These are phyloP conservation scores for Margaritifera margaritifera DNA, from an alignment of 2,888 invertebrate species.

Conservation along the genomic window DNA sequence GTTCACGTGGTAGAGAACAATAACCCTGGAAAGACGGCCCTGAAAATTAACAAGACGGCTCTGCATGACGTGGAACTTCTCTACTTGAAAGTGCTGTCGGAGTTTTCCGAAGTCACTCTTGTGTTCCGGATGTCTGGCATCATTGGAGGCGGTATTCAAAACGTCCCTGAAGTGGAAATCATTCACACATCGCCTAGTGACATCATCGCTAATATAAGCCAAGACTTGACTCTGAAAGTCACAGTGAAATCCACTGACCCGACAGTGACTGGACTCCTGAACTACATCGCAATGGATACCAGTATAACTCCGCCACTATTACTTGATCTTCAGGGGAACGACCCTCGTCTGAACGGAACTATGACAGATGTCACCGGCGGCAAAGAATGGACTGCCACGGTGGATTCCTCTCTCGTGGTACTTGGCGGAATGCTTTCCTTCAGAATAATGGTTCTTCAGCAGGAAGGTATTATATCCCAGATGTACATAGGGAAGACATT, in stretches of 20 bases:
- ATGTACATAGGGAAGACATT: constrained; percentile 36
- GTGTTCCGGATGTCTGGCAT: constrained; percentile 27
- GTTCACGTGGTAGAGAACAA: constrained; percentile 19
- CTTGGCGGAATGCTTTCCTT: constrained; percentile 33
- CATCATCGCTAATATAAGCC: constrained; percentile 16
- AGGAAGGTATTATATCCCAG: constrained; percentile 27
- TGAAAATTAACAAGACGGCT: constrained; percentile 26
- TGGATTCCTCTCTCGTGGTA: constrained; percentile 23
- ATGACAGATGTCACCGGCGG: constrained; percentile 24
- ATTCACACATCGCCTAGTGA: constrained; percentile 31
- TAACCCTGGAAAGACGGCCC: constrained; percentile 25
- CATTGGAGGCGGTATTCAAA: constrained; percentile 17
- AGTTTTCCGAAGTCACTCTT: constrained; percentile 34
- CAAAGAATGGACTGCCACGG: constrained; percentile 22
- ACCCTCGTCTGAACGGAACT: constrained; percentile 11
- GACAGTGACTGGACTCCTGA: constrained; percentile 29
- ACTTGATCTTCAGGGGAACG: constrained; percentile 22
- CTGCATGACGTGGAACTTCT: constrained; percentile 26
- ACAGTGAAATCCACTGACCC: constrained; percentile 29
- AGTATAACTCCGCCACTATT: constrained; percentile 16
- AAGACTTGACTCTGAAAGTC: constrained; percentile 20
- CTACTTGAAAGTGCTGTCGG: constrained; percentile 35
- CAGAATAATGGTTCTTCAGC: constrained; percentile 23
- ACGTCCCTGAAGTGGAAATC: constrained; percentile 26
- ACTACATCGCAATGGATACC: constrained; percentile 35